Base-by-base conservation (phyloP, 2,888 invertebrate species). In the Pteria penguin region DNA sequence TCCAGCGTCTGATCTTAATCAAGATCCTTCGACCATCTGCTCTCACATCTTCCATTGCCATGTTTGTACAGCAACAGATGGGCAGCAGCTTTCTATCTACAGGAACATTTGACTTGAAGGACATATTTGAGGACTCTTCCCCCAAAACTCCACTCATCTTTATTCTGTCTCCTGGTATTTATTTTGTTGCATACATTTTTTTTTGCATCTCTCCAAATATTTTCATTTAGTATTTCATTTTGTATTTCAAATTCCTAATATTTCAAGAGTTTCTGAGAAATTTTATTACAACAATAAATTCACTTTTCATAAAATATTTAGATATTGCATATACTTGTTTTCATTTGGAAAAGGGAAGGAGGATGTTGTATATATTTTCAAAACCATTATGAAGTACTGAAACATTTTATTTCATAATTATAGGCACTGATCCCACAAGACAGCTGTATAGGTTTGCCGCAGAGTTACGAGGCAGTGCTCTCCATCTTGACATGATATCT, bases 401-500 rank as follows among this genome's bases (percentile, higher is more conserved):
- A n/a, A n/a, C n/a, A 11, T 11, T 36, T 72, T 26, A 45, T 29
- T n/a, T n/a, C n/a, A 33, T 63, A 5, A 33, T 72, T 67, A 4
- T 75, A 92, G 92, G 91, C 33, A 90, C 91, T 75, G 92, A 92
- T 76, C 92, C 92, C 4, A 88, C 87, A 1, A 79, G 85, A 18
- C 89, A 90, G 81, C 75, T 92, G 68, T 76, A 91, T 68, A 80
- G 91, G 45, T 91, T 92, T 85, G 92, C 92, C 32, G 89, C 88
- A 80, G 92, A 92, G 55, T 77, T 89, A 32, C 78, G 91, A 33
- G 92, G 92, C 8, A 90, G 89, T 73, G 86, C 90, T 33, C 82
- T 90, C 2, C 92, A 92, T 78, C 81, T 92, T 61, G 92, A 92
- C 81, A 91, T 92, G 91, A 91, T 92, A 69, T 92, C 92, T 18